Evolutionary conservation across 2,888 invertebrate species (phyloP).

Genomic region (Euplagia quadripunctaria): DNA sequence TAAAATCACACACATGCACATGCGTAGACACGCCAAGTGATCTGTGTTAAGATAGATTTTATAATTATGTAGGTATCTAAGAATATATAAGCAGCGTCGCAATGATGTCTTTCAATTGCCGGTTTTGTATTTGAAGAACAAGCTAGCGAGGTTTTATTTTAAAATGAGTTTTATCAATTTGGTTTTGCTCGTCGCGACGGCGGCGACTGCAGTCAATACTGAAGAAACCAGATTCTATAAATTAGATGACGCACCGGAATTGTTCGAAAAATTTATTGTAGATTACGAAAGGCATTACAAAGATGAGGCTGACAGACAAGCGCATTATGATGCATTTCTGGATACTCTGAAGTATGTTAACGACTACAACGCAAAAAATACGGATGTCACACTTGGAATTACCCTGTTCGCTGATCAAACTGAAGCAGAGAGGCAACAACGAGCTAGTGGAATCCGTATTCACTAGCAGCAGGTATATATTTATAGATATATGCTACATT

Average conservation of each 20-base stretch:
- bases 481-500: background rate
- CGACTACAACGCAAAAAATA: background rate
- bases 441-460: background rate
- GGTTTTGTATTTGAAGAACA: background rate
- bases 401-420: slow-evolving; percentile 10
- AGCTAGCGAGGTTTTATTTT: background rate
- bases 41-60: background rate
- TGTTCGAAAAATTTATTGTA: slow-evolving; percentile 55
- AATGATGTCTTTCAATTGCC: background rate
- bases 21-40: background rate
- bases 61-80: background rate
- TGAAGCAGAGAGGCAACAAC: slow-evolving; percentile 15
- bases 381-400: background rate
- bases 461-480: background rate
- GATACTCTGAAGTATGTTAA: slow-evolving; percentile 9
- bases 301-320: slow-evolving; percentile 47
- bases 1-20: too few species aligned
- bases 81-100: slow-evolving; percentile 4
- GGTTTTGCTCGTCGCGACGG: background rate
- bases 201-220: background rate
- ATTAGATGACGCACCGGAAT: slow-evolving; percentile 34
- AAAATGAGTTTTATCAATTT: background rate
- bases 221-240: slow-evolving; percentile 3
- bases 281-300: slow-evolving; percentile 52
- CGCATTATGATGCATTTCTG: slow-evolving; percentile 52